Base-by-base conservation (phyloP, 2,888 invertebrate species). In the Heliconius hortense region DNA sequence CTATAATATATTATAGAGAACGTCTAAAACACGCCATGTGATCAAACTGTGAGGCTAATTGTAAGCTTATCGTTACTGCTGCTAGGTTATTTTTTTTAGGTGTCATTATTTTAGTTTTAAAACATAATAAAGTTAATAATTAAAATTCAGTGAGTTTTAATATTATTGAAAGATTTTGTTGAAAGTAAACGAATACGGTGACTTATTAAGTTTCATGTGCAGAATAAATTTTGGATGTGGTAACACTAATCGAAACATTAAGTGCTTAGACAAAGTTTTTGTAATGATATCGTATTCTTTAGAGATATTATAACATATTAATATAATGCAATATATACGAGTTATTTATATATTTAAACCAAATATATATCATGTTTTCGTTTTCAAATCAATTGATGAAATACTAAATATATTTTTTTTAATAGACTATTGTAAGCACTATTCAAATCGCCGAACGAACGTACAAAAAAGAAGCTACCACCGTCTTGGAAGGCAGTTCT, bases 11-110 rank as follows among this genome's bases (percentile, higher is more conserved):
- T 39, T 18, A 48, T 63, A 62, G 77, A 73, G 69, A 75, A 72
- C 72, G 67, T 53, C 28, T 73, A 70, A 48, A 67, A 77, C 74
- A 74, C 26, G 53, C 60, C 48, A 28, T 15, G 66, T 66, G 66
- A 60, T 21, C 53, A 35, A 69, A 24, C 35, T 69, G 43, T 53
- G 48, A 66, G 66, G 24, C 31, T 60, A 48, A 21, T 43, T 18
- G 60, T 26, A 73, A 64, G 31, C 60, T 31, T 48, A 56, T 56
- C 15, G 21, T 31, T 69, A 56, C 31, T 35, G 69, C 69, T 56
- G 56, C 56, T 56, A 69, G 53, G 11, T 53, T 31, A n/a, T 53
- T 69, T 31, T 15, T 7, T 68, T 68, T 21, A 39, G 56, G 21
- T 56, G 56, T 53, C 21, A 53, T 53, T 69, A 56, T 53, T 69